These are phyloP conservation scores for Rhinogobius similis DNA, from an alignment of 2,113 vertebrate species.

Conservation along the genomic window DNA sequence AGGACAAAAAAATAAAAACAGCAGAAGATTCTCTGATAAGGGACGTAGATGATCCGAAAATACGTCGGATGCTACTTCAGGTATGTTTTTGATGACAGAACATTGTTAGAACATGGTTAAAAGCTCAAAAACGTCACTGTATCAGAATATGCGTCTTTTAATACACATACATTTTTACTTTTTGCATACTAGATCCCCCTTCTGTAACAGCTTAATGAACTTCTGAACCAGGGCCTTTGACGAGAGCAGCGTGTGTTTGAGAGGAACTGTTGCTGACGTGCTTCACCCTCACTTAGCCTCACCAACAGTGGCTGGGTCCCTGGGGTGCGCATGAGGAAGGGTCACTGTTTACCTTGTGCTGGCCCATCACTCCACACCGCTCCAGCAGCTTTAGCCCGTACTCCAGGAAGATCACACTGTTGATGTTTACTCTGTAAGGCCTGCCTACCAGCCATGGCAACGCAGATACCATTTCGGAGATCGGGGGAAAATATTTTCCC, in stretches of 20 bases:
- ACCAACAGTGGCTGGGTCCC: conserved; percentile 71
- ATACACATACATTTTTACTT: neutral
- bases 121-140: too few relatives aligned
- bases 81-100: too few relatives aligned
- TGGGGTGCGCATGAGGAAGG: conserved; percentile 50
- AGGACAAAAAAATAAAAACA: too few relatives aligned
- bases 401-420: conserved; percentile 38
- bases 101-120: too few relatives aligned
- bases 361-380: conserved; percentile 58
- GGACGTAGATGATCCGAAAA: too few relatives aligned
- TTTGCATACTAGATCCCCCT: neutral
- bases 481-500: conserved; percentile 71
- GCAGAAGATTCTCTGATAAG: too few relatives aligned
- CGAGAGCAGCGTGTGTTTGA: conserved; percentile 59
- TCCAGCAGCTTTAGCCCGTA: conserved; percentile 44
- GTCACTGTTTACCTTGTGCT: conserved; percentile 67
- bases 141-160: too few relatives aligned
- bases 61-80: too few relatives aligned
- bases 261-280: conserved; percentile 63
- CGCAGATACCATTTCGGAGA: conserved; percentile 70
- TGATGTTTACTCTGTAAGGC: conserved; percentile 65
- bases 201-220: conserved; percentile 47
- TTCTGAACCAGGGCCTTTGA: conserved; percentile 45
- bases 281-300: conserved; percentile 74
- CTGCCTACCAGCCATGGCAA: conserved; percentile 45